phyloP scores from a whole-genome alignment of 2,888 invertebrate genomes.

The Parnassius apollo region DNA sequence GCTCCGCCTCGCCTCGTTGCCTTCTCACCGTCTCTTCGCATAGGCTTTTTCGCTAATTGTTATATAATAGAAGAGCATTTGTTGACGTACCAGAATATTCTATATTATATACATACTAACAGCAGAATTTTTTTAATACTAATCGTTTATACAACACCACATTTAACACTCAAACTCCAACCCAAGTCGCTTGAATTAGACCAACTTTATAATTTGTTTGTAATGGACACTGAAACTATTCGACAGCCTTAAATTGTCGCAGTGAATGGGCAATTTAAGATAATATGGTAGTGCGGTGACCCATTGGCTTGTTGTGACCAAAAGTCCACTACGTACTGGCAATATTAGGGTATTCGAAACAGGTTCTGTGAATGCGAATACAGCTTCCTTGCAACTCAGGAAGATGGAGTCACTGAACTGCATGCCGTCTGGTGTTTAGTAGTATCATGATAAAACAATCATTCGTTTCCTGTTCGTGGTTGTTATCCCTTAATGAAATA shows the following conservation, averaged over 20 bases:
- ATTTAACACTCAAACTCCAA: constrained; percentile 7
- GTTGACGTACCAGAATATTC: constrained; percentile 54
- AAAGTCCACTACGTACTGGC: constrained; percentile 40
- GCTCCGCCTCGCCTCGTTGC: constrained; percentile 44
- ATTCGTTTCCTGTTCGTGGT: constrained; percentile 41
- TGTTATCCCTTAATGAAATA: constrained; percentile 13
- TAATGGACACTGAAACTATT: constrained; percentile 16
- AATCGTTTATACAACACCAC: constrained; percentile 5
- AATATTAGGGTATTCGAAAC: constrained; percentile 71
- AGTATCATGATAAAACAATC: constrained; percentile 72
- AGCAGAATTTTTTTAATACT: constrained; percentile 16
- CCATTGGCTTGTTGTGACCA: constrained; percentile 32
- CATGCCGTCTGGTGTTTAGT: constrained; percentile 71
- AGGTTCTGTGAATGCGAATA: constrained; percentile 70
- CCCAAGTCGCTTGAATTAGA: not conserved
- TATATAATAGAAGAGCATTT: constrained; percentile 71
- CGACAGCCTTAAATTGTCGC: constrained; percentile 3
- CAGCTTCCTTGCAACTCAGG: constrained; percentile 72
- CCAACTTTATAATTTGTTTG: constrained; percentile 23
- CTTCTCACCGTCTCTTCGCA: constrained; percentile 37
- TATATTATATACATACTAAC: constrained; percentile 49
- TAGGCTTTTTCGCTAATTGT: constrained; percentile 63
- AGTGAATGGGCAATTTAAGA: constrained; percentile 18
- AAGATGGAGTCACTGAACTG: constrained; percentile 77
- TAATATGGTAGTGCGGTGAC: constrained; percentile 30